Evolutionary conservation across 2,113 vertebrate species (phyloP), one percentile per base, ranked within the genome.

Genomic region (Tapirus terrestris): DNA sequence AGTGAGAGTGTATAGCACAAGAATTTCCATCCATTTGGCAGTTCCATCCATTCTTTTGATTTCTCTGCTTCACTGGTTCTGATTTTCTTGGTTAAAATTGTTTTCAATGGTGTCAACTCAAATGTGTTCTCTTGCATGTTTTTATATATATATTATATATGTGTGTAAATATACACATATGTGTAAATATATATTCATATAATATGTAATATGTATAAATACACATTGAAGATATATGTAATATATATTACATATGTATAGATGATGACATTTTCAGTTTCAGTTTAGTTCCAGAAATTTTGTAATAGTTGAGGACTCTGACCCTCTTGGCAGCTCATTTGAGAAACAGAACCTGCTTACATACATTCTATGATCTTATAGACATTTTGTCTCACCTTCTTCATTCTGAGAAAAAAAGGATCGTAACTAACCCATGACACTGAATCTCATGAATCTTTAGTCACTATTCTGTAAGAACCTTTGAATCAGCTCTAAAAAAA

Each of bases 311-410:
- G 70, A 89, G 29, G 13, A 72, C 75, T 85, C 63, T 91, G 72
- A 45, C 43, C 25, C 21, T 60, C 39, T 56, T 89, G 83, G 88
- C 81, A 81, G 14, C 43, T 91, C 11, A 61, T 29, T 23, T 48
- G 72, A 98, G 81, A 95, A 93, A 81, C 48, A 61, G 70, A 91
- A 14, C 70, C 43, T 92, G 96, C 83, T 82, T 68, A 73, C 33
- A 27, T 23, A 33, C 23, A 61, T 81, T 94, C 51, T 84, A 25
- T 8, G 0, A 70, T 88, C 27, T 72, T 79, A 68, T 5, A 72
- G 61, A 68, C 33, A 33, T 61, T 61, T 79, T 82, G 56, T 18
- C 70, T 76, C 93, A 60, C 2, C 6, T 12, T 87, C 73, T 92
- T 89, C 70, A 67, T 90, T 58, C n/a, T 81, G 48, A 94, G n/a